Conservation (phyloP, 2,888 invertebrate genomes). For the Drosophila flavopinicola region DNA sequence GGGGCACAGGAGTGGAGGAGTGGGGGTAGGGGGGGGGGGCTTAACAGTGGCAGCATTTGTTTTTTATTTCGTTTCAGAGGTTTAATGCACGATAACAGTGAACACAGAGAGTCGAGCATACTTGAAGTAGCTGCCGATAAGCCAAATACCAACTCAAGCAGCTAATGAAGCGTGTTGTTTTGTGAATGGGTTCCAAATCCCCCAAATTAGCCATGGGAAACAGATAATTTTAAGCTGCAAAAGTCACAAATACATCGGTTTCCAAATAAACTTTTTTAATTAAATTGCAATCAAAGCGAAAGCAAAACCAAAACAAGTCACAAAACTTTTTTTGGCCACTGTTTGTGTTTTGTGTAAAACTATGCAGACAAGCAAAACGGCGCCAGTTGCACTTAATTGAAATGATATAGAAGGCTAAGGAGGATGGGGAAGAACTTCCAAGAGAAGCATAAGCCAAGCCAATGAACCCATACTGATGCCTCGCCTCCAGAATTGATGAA, state of each 20-base stretch:
- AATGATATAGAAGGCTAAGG: conserved; percentile 13
- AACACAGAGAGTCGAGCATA: conserved; percentile 13
- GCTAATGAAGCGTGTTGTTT: conserved; percentile 45
- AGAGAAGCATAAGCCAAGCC: conserved; percentile 26
- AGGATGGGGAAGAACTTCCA: not conserved
- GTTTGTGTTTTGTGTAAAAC: conserved; percentile 16
- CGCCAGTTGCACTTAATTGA: conserved; percentile 57
- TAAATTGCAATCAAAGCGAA: conserved; percentile 51
- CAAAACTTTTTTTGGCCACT: conserved; percentile 22
- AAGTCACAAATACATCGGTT: conserved; percentile 26
- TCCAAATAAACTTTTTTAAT: conserved; percentile 55
- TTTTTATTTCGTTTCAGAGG: conserved; percentile 12
- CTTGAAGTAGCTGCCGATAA: conserved; percentile 57
- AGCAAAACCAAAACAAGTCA: conserved; percentile 14
- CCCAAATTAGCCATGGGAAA: conserved; percentile 29
- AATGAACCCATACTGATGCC: conserved; percentile 56
- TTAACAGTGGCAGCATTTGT: conserved; percentile 56
- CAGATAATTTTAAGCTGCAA: conserved; percentile 25
- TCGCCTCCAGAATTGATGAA: conserved; percentile 29
- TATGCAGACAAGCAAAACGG: conserved; percentile 43
- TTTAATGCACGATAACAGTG: conserved; percentile 62
- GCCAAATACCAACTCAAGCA: conserved; percentile 9
- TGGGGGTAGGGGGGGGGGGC: conserved; percentile 6
- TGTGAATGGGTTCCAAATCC: conserved; percentile 18
- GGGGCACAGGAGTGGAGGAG: too few species aligned